A percentile compares a stretch with the other conserved stretches of the same genome.
Evolutionary conservation across 2,888 invertebrate species (phyloP).

Genomic region (Nephrotoma guestfalica): DNA sequence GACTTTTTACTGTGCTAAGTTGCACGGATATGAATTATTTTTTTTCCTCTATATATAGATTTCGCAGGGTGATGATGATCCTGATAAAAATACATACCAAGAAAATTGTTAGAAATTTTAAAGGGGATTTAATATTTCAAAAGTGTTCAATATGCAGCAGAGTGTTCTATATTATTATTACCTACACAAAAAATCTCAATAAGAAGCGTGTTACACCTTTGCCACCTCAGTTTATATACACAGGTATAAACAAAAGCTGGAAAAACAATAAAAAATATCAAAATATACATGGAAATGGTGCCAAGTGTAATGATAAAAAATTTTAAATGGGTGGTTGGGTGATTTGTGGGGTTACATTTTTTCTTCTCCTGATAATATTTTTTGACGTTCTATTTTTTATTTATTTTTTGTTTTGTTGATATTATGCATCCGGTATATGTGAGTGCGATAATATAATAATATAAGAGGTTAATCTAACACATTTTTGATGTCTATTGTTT

Average conservation of each 20-base stretch:
- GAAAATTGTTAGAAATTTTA: background rate
- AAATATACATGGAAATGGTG: background rate
- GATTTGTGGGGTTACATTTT: background rate
- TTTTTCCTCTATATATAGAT: background rate
- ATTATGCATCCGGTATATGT: background rate
- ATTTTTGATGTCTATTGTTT: background rate
- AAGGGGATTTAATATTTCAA: background rate
- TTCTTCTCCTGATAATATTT: background rate
- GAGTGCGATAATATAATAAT: background rate
- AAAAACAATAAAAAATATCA: background rate
- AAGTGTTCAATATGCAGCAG: background rate
- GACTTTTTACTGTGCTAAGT: background rate
- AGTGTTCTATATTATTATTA: background rate
- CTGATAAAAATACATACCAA: background rate
- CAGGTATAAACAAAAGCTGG: background rate
- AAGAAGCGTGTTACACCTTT: background rate
- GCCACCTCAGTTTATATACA: background rate
- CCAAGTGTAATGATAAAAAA: background rate
- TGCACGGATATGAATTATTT: background rate
- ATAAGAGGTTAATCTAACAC: background rate
- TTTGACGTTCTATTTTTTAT: background rate
- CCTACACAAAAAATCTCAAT: background rate
- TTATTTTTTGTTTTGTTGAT: background rate
- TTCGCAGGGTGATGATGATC: background rate
- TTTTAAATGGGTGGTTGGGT: background rate